Conservation (phyloP, 2,888 invertebrate species). For the Baronia brevicornis region DNA sequence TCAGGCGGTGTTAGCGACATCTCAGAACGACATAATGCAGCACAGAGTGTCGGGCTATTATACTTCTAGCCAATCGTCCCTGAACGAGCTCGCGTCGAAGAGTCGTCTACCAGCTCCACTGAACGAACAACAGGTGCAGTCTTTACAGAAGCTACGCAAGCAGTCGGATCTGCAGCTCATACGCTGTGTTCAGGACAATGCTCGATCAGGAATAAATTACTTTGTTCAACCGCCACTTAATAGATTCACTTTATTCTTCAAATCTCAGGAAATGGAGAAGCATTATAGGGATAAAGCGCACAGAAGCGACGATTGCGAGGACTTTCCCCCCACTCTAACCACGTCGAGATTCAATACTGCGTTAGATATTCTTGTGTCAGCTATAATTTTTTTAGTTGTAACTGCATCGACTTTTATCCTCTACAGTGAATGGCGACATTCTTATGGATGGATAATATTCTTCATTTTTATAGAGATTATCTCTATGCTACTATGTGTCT, state of each 20-base stretch:
- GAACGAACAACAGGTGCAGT: conserved; percentile 75
- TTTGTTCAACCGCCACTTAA: conserved; percentile 91
- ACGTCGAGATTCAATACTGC: conserved; percentile 92
- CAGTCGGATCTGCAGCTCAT: conserved; percentile 93
- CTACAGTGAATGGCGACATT: conserved; percentile 76
- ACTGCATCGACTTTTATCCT: conserved; percentile 80
- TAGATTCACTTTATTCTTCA: conserved; percentile 87
- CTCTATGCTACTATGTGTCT: conserved; percentile 80
- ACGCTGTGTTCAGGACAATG: conserved; percentile 90
- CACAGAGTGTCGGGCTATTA: conserved; percentile 92
- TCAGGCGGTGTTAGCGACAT: conserved; percentile 72
- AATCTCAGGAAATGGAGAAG: conserved; percentile 84
- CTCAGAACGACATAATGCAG: conserved; percentile 83
- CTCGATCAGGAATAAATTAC: conserved; percentile 87
- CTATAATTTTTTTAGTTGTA: conserved; percentile 83
- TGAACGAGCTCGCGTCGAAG: conserved; percentile 47
- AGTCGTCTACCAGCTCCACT: conserved; percentile 73
- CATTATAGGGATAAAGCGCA: conserved; percentile 91
- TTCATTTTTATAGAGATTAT: conserved; percentile 79
- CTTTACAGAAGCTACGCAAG: conserved; percentile 87
- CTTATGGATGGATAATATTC: conserved; percentile 78
- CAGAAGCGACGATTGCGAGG: conserved; percentile 81
- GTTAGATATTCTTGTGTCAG: conserved; percentile 88
- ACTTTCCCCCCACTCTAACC: conserved; percentile 86
- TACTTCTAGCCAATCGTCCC: conserved; percentile 87